Percentiles rank a stretch among this genome's conserved stretches.
Evolutionary conservation across 2,797 vertebrate species (phyloP).

Genomic region (Lepus oiostolus): DNA sequence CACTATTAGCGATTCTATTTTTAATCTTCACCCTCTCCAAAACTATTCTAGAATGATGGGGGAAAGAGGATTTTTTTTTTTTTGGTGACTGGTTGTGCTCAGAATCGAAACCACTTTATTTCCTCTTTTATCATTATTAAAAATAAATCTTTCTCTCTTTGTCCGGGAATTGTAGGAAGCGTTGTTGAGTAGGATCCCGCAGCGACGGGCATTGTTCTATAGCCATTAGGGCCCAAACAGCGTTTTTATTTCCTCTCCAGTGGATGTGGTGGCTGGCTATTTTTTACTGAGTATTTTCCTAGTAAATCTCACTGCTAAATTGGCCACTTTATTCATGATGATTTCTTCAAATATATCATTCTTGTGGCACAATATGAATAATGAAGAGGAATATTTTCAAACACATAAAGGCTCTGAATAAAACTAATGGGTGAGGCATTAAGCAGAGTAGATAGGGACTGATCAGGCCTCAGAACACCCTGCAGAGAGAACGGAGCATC

Average conservation of each 20-base stretch:
- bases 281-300: constrained; percentile 84
- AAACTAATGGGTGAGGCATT: constrained; percentile 64
- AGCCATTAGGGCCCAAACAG: constrained; percentile 84
- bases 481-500: neutral
- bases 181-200: constrained; percentile 40
- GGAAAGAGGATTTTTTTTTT: neutral
- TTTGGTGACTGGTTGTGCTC: constrained; percentile 62
- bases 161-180: constrained; percentile 56
- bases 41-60: constrained; percentile 37
- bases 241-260: constrained; percentile 77
- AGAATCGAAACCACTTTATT: constrained; percentile 59
- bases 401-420: constrained; percentile 67
- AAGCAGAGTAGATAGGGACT: constrained; percentile 29
- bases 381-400: constrained; percentile 87
- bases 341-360: constrained; percentile 85
- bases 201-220: constrained; percentile 86
- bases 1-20: constrained; percentile 79
- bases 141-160: constrained; percentile 74
- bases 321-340: constrained; percentile 87
- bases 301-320: constrained; percentile 90
- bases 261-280: constrained; percentile 88
- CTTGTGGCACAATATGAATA: constrained; percentile 87
- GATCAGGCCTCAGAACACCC: neutral
- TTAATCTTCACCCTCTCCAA: constrained; percentile 64
- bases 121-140: constrained; percentile 76